These are phyloP conservation scores for Ibidorhyncha struthersii DNA, from an alignment of 2,113 vertebrate species.

Conservation along the genomic window DNA sequence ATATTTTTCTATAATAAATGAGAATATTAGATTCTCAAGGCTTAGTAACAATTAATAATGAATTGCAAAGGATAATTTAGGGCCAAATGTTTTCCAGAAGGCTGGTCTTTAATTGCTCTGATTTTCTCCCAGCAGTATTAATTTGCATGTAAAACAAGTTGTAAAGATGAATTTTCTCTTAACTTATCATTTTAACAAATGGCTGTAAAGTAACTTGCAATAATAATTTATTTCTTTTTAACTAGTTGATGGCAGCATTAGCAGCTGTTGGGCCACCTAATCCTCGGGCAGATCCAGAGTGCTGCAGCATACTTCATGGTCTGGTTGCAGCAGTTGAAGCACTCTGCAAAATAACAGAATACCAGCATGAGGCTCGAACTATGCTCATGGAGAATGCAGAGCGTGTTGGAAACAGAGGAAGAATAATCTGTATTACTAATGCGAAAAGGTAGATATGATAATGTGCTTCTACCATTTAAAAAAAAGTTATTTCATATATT, in stretches of 20 bases:
- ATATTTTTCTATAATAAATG: background rate
- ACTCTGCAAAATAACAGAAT: slow-evolving; percentile 93
- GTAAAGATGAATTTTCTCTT: background rate
- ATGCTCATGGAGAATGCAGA: slow-evolving; percentile 92
- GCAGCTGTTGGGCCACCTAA: slow-evolving; percentile 94
- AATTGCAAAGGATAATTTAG: background rate
- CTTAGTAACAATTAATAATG: background rate
- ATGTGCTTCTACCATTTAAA: background rate
- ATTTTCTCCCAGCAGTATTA: background rate
- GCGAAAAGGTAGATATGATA: slow-evolving; percentile 86
- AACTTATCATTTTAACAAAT: background rate
- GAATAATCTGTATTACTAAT: slow-evolving; percentile 96
- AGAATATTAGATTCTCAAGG: background rate
- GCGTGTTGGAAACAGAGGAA: slow-evolving; percentile 90
- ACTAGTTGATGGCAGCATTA: slow-evolving; percentile 91
- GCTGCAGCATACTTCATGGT: slow-evolving; percentile 96
- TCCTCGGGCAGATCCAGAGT: slow-evolving; percentile 92
- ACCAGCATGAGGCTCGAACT: slow-evolving; percentile 91
- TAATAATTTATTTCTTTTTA: background rate
- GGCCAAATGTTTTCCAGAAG: background rate
- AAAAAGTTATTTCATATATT: rapidly evolving
- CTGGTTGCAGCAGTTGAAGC: slow-evolving; percentile 93
- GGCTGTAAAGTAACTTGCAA: background rate
- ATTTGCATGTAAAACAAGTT: rapidly evolving
- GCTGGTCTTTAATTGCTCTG: no score